Percentiles rank a stretch among this genome's conserved stretches.
phyloP scores from a whole-genome alignment of 1,140 invertebrate species.

The Rhagoletis zephyria region DNA sequence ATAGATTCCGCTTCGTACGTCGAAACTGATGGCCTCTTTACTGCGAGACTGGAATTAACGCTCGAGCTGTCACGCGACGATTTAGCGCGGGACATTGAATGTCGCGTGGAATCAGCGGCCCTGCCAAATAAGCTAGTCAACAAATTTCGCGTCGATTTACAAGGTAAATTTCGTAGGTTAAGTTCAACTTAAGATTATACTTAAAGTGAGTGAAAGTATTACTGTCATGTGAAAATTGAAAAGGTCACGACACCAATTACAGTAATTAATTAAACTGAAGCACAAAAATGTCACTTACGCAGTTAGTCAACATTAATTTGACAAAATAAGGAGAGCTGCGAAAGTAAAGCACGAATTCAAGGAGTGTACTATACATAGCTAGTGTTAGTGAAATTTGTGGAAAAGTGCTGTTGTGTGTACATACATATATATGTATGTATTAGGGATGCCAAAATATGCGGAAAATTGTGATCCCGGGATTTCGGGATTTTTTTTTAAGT shows the following conservation, averaged over 20 bases:
- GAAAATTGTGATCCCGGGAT: too few species aligned
- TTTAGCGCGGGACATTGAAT: conserved; percentile 83
- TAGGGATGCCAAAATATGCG: too few species aligned
- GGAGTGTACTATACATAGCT: too few species aligned
- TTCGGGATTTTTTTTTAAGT: too few species aligned
- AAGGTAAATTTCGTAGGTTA: conserved; percentile 79
- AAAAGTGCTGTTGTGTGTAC: too few species aligned
- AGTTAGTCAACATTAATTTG: not conserved
- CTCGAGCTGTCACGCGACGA: conserved; percentile 84
- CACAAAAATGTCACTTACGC: conserved; percentile 11
- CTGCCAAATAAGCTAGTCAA: conserved; percentile 75
- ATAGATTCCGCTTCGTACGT: conserved; percentile 70
- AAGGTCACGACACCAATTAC: conserved; percentile 31
- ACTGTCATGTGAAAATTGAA: not conserved
- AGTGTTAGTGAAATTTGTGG: too few species aligned
- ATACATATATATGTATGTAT: too few species aligned
- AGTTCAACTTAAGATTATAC: not conserved
- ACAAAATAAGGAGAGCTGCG: not conserved
- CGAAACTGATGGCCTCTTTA: conserved; percentile 77
- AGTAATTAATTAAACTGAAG: conserved; percentile 33
- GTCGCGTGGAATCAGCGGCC: conserved; percentile 83
- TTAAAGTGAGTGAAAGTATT: not conserved
- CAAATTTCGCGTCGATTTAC: conserved; percentile 83
- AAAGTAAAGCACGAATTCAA: not conserved
- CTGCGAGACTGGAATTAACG: conserved; percentile 78